Base-by-base conservation (phyloP, 2,113 vertebrate genomes). In the Dipodomys spectabilis region DNA sequence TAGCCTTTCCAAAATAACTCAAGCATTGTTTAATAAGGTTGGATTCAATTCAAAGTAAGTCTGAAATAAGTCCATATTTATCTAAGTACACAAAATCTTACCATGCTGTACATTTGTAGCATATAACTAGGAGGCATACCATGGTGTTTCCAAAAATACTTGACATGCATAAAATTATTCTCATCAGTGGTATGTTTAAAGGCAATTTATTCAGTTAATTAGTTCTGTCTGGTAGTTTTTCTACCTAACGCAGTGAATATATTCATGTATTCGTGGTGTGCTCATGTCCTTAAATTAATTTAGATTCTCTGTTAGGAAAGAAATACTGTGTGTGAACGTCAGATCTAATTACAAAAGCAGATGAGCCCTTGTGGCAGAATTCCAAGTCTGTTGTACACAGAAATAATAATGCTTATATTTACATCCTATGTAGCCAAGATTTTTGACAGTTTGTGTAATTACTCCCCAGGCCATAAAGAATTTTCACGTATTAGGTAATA, bases 261-360 rank as follows among this genome's bases (percentile, higher is more conserved):
- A 69, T 75, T 81, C 18, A 57, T 28, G 23, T 81, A 69, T 75
- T 81, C 18, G 49, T 28, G 23, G 27, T 28, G 67, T n/a, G 16
- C 86, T 88, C 81, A 30, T 84, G 94, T 93, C 84, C 25, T 94
- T 88, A 83, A 87, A 62, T 25, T 95, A 45, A 96, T 89, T 90
- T 91, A 69, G 53, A 82, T 74, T 80, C 23, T 88, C 27, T 78
- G 45, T 96, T 88, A 87, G 62, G 57, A 85, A 53, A 93, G 25
- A 82, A 89, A 86, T 11, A 4, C 19, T 78, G 4, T 30, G 30
- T 68, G 77, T 62, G 73, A 94, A 71, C 91, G 57, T 82, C 89
- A 90, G 35, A 90, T 85, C 84, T 90, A 62, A 89, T 89, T 93
- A 60, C 91, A 79, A 91, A 83, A 86, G 74, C 74, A 82, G 85